phyloP scores from a whole-genome alignment of 2,888 invertebrate species.

The Noctua janthe region DNA sequence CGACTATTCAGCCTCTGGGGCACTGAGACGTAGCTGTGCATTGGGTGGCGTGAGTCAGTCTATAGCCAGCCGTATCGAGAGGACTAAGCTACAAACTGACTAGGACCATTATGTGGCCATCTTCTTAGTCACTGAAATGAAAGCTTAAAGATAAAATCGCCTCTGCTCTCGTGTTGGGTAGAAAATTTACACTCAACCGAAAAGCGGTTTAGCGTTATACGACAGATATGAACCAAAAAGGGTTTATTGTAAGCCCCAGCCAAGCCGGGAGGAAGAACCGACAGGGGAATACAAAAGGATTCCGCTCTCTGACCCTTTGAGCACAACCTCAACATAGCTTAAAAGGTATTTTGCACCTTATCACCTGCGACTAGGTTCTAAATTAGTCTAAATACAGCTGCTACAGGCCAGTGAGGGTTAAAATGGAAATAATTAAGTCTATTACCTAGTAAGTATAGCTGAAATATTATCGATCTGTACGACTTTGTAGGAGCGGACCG shows the following conservation, averaged over 20 bases:
- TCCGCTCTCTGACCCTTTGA: constrained; percentile 9
- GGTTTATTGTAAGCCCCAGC: constrained; percentile 1
- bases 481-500: not conserved
- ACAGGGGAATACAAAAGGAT: constrained; percentile 21
- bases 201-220: not conserved
- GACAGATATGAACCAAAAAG: constrained; percentile 2
- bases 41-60: too few species aligned
- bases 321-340: not conserved
- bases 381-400: not conserved
- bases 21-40: too few species aligned
- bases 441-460: not conserved
- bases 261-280: constrained; percentile 2
- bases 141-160: not conserved
- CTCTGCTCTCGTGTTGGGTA: not conserved
- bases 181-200: not conserved
- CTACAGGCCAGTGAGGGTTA: not conserved
- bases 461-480: constrained; percentile 6
- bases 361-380: not conserved
- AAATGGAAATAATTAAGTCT: constrained; percentile 9
- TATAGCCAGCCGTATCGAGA: too few species aligned
- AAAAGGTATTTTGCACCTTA: constrained; percentile 18
- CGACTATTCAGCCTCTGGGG: too few species aligned
- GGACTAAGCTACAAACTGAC: too few species aligned
- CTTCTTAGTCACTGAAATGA: not conserved
- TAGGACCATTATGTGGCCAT: not conserved